Base-by-base conservation (phyloP, 2,797 vertebrate species). In the Cyclopterus lumpus region DNA sequence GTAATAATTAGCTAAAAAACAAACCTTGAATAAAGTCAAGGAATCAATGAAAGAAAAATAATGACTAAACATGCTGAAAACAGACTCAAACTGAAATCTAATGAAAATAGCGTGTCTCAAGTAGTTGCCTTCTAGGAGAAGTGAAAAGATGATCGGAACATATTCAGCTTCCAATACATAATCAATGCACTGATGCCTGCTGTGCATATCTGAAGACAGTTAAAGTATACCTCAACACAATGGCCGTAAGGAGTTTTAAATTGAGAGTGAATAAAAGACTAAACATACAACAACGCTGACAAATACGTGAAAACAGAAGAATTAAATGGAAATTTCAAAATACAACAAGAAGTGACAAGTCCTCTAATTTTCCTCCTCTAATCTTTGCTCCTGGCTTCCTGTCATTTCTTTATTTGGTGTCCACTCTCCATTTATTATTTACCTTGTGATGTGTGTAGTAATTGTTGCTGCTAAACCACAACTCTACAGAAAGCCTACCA, bases 401-500 rank as follows among this genome's bases (percentile, higher is more conserved):
- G 36, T 24, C 2, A 24, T 65, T 40, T 28, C 2, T 8, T 30
- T 0, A 68, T 32, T 36, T 20, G 1, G 44, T 51, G 4, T 18
- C 8, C 7, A 0, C 6, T 34, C 24, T 55, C 11, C 20, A 0
- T 44, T 28, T 18, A 10, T 36, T 2, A 16, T 38, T 18, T 5
- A 49, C 2, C 5, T 24, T 71, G 32, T 40, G 8, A 65, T 60
- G 26, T 59, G 6, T 53, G 53, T 3, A 28, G 15, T 60, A 22
- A 30, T 36, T 72, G 3, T 46, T 73, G 20, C 67, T 60, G 5
- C 16, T 63, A 11, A 83, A 82, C 57, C 32, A n/a, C 34, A 66
- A 18, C 42, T 26, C 8, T 46, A 8, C 84, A 95, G 94, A 89
- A 89, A 79, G 87, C 91, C 0, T 95, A 95, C 80, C 88, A 92